These are phyloP conservation scores for Diorhabda elongata DNA, from an alignment of 1,140 invertebrate genomes.

Conservation along the genomic window DNA sequence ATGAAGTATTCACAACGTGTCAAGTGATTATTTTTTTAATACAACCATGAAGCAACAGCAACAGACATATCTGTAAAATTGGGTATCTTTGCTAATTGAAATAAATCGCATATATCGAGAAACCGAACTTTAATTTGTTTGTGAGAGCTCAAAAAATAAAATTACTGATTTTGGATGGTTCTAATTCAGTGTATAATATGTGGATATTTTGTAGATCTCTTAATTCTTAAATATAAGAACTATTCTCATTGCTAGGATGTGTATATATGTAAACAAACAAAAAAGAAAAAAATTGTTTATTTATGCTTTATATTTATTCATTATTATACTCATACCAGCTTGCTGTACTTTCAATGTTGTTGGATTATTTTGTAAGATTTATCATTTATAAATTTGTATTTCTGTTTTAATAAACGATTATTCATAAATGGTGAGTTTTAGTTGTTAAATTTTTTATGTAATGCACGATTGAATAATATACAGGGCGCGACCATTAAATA, in stretches of 20 bases:
- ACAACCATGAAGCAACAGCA: no score
- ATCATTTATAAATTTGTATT: constrained; percentile 39
- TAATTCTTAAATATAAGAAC: constrained; percentile 29
- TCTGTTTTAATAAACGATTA: constrained; percentile 37
- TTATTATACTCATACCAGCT: constrained; percentile 32
- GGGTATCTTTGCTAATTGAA: no score
- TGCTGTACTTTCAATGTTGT: constrained; percentile 37
- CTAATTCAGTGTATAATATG: constrained; percentile 47
- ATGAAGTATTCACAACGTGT: no score
- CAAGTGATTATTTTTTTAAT: no score
- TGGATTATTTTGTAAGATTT: constrained; percentile 37
- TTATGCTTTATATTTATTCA: constrained; percentile 37
- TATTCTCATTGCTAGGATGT: constrained; percentile 28
- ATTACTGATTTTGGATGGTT: no score
- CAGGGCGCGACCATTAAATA: no score
- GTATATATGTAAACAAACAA: constrained; percentile 36
- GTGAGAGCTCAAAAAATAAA: no score
- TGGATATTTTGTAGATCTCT: constrained; percentile 46
- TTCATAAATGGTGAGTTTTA: constrained; percentile 1
- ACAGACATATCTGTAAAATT: no score
- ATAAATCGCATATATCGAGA: no score
- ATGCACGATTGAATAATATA: no score
- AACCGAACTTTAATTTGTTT: background rate
- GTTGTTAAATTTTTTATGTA: no score
- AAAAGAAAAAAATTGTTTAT: constrained; percentile 30